Evolutionary conservation across 2,888 invertebrate genomes (phyloP).

Genomic region (Mechanitis mazaeus): DNA sequence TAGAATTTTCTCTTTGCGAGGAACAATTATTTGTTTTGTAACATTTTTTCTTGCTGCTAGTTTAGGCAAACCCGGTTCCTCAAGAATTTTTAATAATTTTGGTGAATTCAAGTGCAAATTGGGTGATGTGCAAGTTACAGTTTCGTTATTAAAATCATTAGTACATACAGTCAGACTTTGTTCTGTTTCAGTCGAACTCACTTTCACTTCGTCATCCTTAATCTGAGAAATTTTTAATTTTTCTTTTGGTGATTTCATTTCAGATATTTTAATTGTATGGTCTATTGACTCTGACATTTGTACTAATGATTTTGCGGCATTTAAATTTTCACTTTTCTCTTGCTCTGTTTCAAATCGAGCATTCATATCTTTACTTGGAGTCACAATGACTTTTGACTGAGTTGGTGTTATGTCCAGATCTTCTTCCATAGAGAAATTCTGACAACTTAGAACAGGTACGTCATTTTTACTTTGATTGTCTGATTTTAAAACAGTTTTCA

Average conservation of each 20-base stretch:
- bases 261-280: constrained; percentile 52
- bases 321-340: constrained; percentile 68
- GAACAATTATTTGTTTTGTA: constrained; percentile 50
- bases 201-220: constrained; percentile 22
- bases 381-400: constrained; percentile 11
- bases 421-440: constrained; percentile 11
- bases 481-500: constrained; percentile 12
- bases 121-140: constrained; percentile 37
- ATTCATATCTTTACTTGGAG: constrained; percentile 37
- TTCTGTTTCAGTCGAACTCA: constrained; percentile 32
- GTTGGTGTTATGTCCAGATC: constrained; percentile 8
- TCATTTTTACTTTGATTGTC: constrained; percentile 7
- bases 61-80: constrained; percentile 63
- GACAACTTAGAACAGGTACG: constrained; percentile 7
- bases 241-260: constrained; percentile 41
- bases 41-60: constrained; percentile 42
- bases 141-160: constrained; percentile 45
- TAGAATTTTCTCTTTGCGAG: constrained; percentile 65
- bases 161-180: constrained; percentile 44
- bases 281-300: constrained; percentile 71
- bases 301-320: constrained; percentile 70
- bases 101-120: constrained; percentile 66
- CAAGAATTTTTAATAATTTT: constrained; percentile 76
- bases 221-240: constrained; percentile 26
- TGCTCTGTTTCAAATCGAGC: constrained; percentile 63